Base-by-base conservation (phyloP, 2,888 invertebrate genomes). In the Eristalis arbustorum region DNA sequence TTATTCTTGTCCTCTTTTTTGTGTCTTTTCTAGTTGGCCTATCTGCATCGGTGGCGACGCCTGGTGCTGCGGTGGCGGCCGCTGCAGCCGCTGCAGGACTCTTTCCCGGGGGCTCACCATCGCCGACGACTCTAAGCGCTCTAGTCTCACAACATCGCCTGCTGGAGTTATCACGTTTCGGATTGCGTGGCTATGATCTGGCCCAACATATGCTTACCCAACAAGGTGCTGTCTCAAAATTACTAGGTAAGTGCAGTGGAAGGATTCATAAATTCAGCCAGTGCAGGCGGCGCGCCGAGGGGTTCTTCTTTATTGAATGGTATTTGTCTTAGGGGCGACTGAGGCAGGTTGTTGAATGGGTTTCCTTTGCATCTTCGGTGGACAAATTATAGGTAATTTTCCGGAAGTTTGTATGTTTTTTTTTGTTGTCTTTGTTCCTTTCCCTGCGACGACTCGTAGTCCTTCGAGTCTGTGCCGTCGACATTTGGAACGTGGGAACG, bases 141-240 rank as follows among this genome's bases (percentile, higher is more conserved):
- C 92, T 96, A 89, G 95, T 96, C 85, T 96, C 96, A 1, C 96
- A 96, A 91, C 97, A 97, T 92, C 94, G 97, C 88, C 94, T 97
- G 6, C 93, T 97, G 90, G 97, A 97, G 92, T 93, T 97, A 89
- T 97, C 97, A 59, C 94, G 97, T 93, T 94, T 96, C 93, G 95
- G 97, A 89, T 94, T 97, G 89, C 94, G 98, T 89, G 98, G 98
- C 91, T 98, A 98, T 91, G 98, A 98, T 93, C 95, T 98, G 91
- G 97, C 98, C 5, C 97, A 97, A 91, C 98, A 98, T 91, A 97
- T 98, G 94, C 94, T 98, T 76, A 96, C 96, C 83, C 97, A 98
- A 94, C 97, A 98, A 94, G 97, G 97, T 90, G 97, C 97, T 91
- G 98, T 97, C 90, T 97, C 97, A 89, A 98, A 98, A 94, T 94